phyloP scores from a whole-genome alignment of 2,888 invertebrate genomes.

The Nephrocerus scutellatus region DNA sequence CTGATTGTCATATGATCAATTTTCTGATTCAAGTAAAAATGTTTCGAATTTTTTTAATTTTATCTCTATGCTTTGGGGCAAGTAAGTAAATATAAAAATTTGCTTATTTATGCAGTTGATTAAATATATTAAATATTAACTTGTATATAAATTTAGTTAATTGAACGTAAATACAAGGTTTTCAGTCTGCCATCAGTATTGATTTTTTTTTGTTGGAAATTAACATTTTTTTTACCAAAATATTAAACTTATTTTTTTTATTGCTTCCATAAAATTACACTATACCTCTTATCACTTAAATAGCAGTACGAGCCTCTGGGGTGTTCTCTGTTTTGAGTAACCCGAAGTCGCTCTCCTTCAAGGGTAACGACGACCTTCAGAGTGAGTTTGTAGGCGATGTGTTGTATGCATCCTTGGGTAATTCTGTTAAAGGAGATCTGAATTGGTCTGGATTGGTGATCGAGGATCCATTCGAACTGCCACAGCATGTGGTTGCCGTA shows the following conservation, averaged over 20 bases:
- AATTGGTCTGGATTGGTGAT: constrained; percentile 65
- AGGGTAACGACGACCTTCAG: constrained; percentile 55
- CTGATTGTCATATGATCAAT: constrained; percentile 46
- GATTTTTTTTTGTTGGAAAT: constrained; percentile 19
- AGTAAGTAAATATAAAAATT: constrained; percentile 35
- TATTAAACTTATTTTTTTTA: neutral
- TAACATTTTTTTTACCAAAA: no score
- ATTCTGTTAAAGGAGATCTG: constrained; percentile 63
- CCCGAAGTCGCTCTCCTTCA: constrained; percentile 62
- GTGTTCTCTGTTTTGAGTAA: constrained; percentile 63
- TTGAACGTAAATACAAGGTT: no score
- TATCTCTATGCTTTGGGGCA: constrained; percentile 38
- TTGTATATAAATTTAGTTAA: constrained; percentile 1
- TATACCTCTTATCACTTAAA: neutral
- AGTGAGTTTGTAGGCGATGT: constrained; percentile 63
- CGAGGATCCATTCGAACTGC: constrained; percentile 62
- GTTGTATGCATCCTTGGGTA: constrained; percentile 63
- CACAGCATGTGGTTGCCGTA: constrained; percentile 64
- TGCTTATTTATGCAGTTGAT: constrained; percentile 4
- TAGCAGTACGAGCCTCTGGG: constrained; percentile 38
- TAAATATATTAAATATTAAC: no score
- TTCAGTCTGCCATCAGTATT: constrained; percentile 11
- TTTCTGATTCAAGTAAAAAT: constrained; percentile 34
- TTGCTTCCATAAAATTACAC: neutral
- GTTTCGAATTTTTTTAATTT: constrained; percentile 37